phyloP scores from a whole-genome alignment of 1,140 invertebrate genomes.

The Ectropis grisescens region DNA sequence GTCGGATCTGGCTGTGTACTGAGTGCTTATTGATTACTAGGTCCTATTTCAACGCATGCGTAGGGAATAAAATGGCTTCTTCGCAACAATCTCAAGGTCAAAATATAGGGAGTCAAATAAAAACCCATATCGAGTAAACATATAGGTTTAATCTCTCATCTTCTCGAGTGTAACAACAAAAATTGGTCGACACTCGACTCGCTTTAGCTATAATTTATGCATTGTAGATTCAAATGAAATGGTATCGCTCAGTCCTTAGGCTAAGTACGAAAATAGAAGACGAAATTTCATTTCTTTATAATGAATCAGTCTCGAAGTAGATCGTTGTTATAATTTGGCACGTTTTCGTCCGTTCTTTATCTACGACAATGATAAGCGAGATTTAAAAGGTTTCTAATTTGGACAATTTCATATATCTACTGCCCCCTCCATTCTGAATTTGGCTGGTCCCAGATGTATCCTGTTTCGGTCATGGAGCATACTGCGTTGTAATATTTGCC shows the following conservation, averaged over 20 bases:
- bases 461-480: conserved; percentile 89
- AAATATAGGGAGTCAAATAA: conserved; percentile 16
- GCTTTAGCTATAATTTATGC: too few species aligned
- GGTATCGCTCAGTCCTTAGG: too few species aligned
- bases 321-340: conserved; percentile 41
- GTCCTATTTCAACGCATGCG: conserved; percentile 41
- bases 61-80: conserved; percentile 13
- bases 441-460: conserved; percentile 90
- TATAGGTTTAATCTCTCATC: conserved; percentile 25
- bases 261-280: conserved; percentile 60
- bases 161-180: conserved; percentile 34
- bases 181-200: conserved; percentile 33
- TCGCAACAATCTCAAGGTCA: conserved; percentile 30
- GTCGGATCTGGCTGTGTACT: conserved; percentile 17
- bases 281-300: conserved; percentile 57
- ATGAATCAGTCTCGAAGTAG: conserved; percentile 55
- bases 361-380: too few species aligned
- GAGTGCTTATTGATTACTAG: conserved; percentile 44
- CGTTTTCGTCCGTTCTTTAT: conserved; percentile 8
- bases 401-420: conserved; percentile 17
- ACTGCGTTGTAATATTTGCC: conserved; percentile 92
- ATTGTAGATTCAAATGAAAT: too few species aligned
- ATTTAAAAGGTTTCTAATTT: neutral
- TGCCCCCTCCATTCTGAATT: conserved; percentile 72
- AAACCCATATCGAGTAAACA: conserved; percentile 22